Percentiles rank a stretch among this genome's conserved stretches.
Conservation (phyloP, 2,113 vertebrate genomes). For the Ptilorrhoa leucosticta region DNA sequence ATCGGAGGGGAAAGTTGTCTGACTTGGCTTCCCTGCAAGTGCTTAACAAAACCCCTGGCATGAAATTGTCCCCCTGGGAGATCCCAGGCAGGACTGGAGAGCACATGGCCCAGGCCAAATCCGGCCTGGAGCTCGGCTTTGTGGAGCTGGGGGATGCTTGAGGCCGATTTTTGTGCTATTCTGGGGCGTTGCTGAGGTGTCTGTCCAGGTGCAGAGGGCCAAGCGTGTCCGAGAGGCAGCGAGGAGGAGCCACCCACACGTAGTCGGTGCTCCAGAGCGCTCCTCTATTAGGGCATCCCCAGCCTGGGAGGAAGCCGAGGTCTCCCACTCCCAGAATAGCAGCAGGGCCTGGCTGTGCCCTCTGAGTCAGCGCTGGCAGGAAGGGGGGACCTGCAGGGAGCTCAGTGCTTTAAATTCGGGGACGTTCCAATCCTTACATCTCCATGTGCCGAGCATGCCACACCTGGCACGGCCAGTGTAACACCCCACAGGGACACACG, state of each 20-base stretch:
- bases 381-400: background rate
- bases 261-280: background rate
- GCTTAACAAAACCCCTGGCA: background rate
- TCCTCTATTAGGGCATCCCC: background rate
- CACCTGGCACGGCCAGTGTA: rapidly evolving
- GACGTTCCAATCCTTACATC: background rate
- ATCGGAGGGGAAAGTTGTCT: background rate
- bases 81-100: background rate
- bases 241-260: background rate
- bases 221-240: background rate
- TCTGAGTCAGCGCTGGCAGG: background rate
- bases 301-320: background rate
- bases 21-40: background rate
- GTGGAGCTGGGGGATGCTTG: rapidly evolving
- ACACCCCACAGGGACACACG: rapidly evolving
- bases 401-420: background rate
- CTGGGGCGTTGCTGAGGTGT: background rate
- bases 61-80: background rate
- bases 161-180: background rate
- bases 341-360: background rate
- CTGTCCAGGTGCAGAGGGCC: background rate
- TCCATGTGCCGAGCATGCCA: rapidly evolving
- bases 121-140: background rate
- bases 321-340: background rate
- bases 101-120: background rate